Percentiles rank a stretch among this genome's conserved stretches.
phyloP scores from a whole-genome alignment of 2,113 vertebrate species.

The Formicarius rufipectus region DNA sequence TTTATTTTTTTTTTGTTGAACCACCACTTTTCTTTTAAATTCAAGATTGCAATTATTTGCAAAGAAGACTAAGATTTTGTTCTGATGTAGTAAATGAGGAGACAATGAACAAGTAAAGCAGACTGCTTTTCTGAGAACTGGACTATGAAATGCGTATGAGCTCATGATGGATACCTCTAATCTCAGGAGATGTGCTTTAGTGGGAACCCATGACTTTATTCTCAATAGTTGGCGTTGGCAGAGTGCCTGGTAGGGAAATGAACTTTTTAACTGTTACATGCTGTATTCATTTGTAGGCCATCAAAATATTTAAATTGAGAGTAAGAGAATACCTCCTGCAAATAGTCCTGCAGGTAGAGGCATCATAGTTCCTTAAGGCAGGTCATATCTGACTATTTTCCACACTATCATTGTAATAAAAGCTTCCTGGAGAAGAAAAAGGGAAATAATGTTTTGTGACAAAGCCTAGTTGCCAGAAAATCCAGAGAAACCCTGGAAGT shows the following conservation, averaged over 20 bases:
- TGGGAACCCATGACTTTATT: not conserved
- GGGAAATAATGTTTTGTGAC: not conserved
- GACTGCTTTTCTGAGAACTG: not conserved
- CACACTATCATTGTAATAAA: not conserved
- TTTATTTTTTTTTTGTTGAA: not conserved
- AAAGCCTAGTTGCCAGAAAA: not conserved
- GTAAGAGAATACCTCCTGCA: not conserved
- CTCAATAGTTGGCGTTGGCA: not conserved
- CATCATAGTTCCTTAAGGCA: not conserved
- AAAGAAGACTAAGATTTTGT: constrained; percentile 22
- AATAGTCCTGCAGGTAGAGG: not conserved
- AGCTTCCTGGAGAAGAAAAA: not conserved
- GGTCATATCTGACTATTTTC: not conserved
- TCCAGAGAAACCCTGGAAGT: not conserved
- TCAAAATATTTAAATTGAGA: not conserved
- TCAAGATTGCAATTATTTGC: not conserved
- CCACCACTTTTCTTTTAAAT: not conserved
- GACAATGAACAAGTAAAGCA: not conserved
- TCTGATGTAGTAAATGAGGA: not conserved
- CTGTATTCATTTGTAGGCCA: not conserved
- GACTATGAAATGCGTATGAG: not conserved
- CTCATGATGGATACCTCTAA: constrained; percentile 11
- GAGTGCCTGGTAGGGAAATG: not conserved
- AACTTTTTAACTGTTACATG: not conserved
- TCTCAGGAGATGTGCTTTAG: constrained; percentile 13